Base-by-base conservation (phyloP, 2,888 invertebrate genomes). In the Agriopis marginaria region DNA sequence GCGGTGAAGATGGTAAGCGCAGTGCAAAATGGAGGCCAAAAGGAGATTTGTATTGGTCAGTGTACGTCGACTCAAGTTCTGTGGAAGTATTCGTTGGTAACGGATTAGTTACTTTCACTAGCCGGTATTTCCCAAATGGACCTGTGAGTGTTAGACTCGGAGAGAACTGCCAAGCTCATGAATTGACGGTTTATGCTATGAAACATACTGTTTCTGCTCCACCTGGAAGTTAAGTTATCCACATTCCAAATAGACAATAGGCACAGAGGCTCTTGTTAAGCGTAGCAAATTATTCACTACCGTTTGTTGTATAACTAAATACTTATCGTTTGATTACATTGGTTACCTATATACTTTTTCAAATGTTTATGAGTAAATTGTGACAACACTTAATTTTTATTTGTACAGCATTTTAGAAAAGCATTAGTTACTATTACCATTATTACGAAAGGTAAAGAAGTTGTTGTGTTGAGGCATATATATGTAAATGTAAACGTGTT, bases 41-140 rank as follows among this genome's bases (percentile, higher is more conserved):
- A 7, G 23, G 63, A 0, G 58, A 74, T 23, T 68, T 89, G 0
- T 40, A 73, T 8, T 83, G 85, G 79, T 80, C 63, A 40, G 78
- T 90, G 2, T 89, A 77, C 56, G 73, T 91, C 3, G 92, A 92
- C 60, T 81, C 86, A 0, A 91, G 92, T 79, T 90, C 89, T 3
- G 76, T 91, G 10, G 92, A 92, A 71, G 3, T 86, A 7, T 89
- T 91, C 55, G 81, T 82, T 65, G 90, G 88, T 0, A 68, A 79
- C 0, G 92, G 91, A n/a, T 89, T 89, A 64, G 81, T 83, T 0
- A 88, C 89, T 0, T 85, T 92, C 40, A 86, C 90, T 0, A 91
- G 90, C 65, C 78, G 92, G 71, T 87, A 79, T 67, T 92, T 90
- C 77, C 88, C 87, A 0, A 49, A 72, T 10, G 80, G 81, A 0